Conservation (phyloP, 1,140 invertebrate genomes). For the Linepithema humile region DNA sequence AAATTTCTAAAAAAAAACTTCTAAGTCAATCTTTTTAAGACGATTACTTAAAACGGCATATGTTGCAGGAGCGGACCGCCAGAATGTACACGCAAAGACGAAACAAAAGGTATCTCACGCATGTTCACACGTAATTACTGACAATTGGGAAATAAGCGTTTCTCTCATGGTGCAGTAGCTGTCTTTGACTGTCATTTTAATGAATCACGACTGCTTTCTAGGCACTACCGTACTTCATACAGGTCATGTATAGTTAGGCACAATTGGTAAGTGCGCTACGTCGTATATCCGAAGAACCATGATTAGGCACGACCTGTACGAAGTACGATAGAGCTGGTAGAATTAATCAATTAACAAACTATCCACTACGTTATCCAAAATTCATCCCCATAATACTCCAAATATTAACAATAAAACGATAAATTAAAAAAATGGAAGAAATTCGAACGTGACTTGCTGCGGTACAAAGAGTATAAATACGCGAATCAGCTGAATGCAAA, state of each 20-base stretch:
- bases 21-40: not conserved
- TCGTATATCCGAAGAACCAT: constrained; percentile 58
- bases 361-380: not conserved
- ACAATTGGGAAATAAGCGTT: constrained; percentile 37
- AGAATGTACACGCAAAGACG: constrained; percentile 79
- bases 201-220: constrained; percentile 68
- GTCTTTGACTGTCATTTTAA: constrained; percentile 55
- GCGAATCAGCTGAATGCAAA: not conserved
- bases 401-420: no score
- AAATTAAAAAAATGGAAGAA: not conserved
- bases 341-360: constrained; percentile 32
- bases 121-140: constrained; percentile 44
- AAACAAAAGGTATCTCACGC: constrained; percentile 78
- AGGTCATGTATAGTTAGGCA: constrained; percentile 72
- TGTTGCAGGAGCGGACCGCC: constrained; percentile 77
- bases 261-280: constrained; percentile 70
- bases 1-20: not conserved
- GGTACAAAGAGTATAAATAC: constrained; percentile 25
- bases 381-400: no score
- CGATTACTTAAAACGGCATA: constrained; percentile 18
- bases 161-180: constrained; percentile 51
- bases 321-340: constrained; percentile 72
- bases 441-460: constrained; percentile 25
- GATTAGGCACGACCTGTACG: constrained; percentile 74
- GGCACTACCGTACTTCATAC: constrained; percentile 74